Base-by-base conservation (phyloP, 2,797 vertebrate genomes). In the Eulemur rubriventer region DNA sequence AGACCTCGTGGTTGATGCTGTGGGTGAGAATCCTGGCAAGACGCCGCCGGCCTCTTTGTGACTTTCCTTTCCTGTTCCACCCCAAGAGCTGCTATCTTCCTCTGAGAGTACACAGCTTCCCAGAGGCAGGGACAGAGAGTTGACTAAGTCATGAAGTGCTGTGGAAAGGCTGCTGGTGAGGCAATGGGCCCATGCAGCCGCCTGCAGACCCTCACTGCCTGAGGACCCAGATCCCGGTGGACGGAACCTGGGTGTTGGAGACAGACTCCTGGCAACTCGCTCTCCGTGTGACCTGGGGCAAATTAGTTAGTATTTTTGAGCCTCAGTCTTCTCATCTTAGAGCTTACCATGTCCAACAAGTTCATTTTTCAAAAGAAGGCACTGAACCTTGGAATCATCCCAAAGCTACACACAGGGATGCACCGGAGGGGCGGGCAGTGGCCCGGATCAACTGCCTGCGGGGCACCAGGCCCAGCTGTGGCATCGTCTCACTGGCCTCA, bases 291-390 rank as follows among this genome's bases (percentile, higher is more conserved):
- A 89, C 65, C 65, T 35, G 18, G 24, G 48, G 35, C 57, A 4
- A 18, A 3, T 16, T 20, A n/a, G 8, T 79, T 52, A 63, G 67
- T 69, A 1, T 26, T 48, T 83, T 33, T 57, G 55, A 88, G n/a
- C 22, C 33, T 30, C 43, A 4, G 0, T 89, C 88, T 93, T 85
- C 41, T 80, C 43, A 20, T 30, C 35, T 69, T 70, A 78, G 38
- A 93, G 83, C 46, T 92, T 72, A 78, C 55, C 70, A 55, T 72
- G 50, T 78, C 73, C 52, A 79, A 17, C 46, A 72, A 46, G 28
- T 79, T 88, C 55, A 43, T 57, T 88, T 96, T 70, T 76, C 82
- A 35, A 24, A 91, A 55, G 90, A 69, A n/a, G 61, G 76, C n/a
- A 6, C 38, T 41, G 41, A 38, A 46, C 17, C 72, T 35, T 38